These are phyloP conservation scores for Melanotaenia parkinsoni DNA, from an alignment of 2,797 vertebrate species.

Conservation along the genomic window DNA sequence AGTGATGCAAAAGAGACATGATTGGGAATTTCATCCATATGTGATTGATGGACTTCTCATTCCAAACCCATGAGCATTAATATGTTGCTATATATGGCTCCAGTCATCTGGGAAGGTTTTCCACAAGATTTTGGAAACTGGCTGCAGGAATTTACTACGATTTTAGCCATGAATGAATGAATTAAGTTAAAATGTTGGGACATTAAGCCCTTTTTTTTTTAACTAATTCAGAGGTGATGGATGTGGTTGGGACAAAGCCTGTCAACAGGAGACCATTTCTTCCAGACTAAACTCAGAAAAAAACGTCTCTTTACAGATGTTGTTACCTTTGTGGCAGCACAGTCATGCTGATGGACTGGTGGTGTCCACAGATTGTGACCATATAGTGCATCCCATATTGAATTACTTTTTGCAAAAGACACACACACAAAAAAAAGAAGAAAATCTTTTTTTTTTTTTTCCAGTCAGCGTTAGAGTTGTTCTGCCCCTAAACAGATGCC, in stretches of 20 bases:
- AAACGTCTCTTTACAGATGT: not conserved
- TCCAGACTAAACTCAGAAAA: not conserved
- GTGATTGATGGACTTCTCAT: not conserved
- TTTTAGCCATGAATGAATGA: not conserved
- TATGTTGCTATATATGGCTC: not conserved
- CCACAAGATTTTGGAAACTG: not conserved
- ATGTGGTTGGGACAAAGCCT: not conserved
- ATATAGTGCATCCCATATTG: not conserved
- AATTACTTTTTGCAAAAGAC: not conserved
- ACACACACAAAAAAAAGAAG: not conserved
- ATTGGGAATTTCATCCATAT: not conserved
- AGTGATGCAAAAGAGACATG: not conserved
- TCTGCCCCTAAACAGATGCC: constrained; percentile 50
- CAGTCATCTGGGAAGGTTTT: not conserved
- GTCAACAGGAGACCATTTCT: not conserved
- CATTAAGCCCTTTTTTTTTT: not conserved
- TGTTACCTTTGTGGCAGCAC: not conserved
- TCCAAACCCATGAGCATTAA: constrained; percentile 4
- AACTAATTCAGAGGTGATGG: not conserved
- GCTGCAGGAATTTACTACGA: not conserved
- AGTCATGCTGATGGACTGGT: not conserved
- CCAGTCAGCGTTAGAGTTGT: constrained; percentile 29
- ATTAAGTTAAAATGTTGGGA: not conserved
- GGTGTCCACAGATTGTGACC: not conserved
- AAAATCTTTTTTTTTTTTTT: not conserved